Percentiles rank a stretch among this genome's conserved stretches.
These are phyloP conservation scores for Clarias magur DNA, from an alignment of 2,113 vertebrate species.

Conservation along the genomic window DNA sequence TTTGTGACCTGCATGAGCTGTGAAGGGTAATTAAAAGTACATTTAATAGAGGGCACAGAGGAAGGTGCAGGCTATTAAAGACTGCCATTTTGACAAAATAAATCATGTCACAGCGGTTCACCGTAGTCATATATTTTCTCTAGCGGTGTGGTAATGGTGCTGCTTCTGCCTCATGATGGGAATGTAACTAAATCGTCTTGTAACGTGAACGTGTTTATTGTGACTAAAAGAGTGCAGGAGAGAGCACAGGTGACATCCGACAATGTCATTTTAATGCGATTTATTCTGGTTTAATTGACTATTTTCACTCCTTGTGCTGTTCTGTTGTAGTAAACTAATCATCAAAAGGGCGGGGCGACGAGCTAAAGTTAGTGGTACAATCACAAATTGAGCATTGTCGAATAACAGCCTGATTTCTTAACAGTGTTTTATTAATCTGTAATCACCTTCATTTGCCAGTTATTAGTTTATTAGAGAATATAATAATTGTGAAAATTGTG, in stretches of 20 bases:
- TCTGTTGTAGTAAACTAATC: background rate
- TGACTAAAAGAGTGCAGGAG: background rate
- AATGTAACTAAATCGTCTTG: background rate
- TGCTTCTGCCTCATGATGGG: background rate
- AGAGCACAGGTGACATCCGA: background rate
- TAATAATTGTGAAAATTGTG: no score
- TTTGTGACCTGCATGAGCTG: background rate
- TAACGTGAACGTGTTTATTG: background rate
- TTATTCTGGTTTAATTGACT: background rate
- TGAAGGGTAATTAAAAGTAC: slow-evolving; percentile 1
- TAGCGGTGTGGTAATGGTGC: background rate
- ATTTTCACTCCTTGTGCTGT: background rate
- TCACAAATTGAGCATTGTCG: background rate
- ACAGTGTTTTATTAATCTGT: background rate
- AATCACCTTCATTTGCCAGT: background rate
- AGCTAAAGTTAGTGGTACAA: background rate
- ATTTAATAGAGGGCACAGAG: slow-evolving; percentile 9
- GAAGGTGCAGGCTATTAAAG: slow-evolving; percentile 12
- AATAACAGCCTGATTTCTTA: background rate
- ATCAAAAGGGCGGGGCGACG: background rate
- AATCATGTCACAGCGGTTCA: background rate
- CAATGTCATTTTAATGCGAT: background rate
- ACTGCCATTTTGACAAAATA: background rate
- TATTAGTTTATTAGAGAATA: no score
- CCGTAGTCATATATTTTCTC: background rate